Conservation (phyloP, 2,113 vertebrate species). For the Baryphthengus martii region DNA sequence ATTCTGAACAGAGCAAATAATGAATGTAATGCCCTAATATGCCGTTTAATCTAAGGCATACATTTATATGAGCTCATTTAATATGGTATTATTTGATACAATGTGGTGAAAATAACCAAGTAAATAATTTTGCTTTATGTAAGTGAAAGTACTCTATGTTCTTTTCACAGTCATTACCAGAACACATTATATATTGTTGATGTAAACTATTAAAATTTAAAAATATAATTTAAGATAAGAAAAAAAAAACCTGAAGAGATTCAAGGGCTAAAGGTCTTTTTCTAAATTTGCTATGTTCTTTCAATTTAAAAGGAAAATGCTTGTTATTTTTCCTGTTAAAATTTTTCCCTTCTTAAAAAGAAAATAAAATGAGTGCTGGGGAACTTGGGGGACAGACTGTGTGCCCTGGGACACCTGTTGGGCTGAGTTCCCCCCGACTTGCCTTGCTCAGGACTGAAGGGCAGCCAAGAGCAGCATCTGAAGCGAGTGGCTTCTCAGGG, state of each 20-base stretch:
- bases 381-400: not conserved
- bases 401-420: rapidly evolving
- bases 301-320: not conserved
- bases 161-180: not conserved
- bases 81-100: not conserved
- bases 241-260: not conserved
- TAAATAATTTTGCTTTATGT: not conserved
- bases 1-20: not conserved
- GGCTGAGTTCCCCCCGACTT: not conserved
- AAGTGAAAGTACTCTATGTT: not conserved
- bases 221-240: not conserved
- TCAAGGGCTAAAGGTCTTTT: not conserved
- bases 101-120: not conserved
- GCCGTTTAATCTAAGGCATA: not conserved
- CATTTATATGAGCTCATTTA: not conserved
- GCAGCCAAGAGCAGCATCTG: not conserved
- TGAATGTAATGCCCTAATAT: not conserved
- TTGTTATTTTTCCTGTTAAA: not conserved
- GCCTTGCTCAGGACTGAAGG: not conserved
- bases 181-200: not conserved
- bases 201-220: not conserved
- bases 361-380: not conserved
- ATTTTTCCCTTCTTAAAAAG: not conserved
- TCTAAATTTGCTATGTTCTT: not conserved
- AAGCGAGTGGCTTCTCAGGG: not conserved